Evolutionary conservation across 2,113 vertebrate genomes (phyloP), one percentile per base, ranked within the genome.

Genomic region (Rhinichthys klamathensis): DNA sequence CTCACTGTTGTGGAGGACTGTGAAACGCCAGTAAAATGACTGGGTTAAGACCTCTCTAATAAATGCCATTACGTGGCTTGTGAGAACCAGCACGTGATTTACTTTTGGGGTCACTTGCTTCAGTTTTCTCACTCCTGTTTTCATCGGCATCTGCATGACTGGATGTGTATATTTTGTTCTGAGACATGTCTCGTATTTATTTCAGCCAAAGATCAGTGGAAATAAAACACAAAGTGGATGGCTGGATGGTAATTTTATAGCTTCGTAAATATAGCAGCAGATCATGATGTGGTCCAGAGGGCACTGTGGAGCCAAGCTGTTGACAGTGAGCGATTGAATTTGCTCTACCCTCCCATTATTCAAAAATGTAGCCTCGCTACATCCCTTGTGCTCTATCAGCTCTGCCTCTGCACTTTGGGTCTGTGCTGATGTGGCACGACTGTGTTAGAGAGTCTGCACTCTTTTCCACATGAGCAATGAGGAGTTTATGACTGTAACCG

Each of bases 171-270:
- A 44, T 63, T 80, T 63, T 61, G 58, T 41, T 80, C 78, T 2
- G 58, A 80, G 60, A 35, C 5, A 11, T 4, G 16, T 41, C 7
- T 18, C n/a, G 10, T 81, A 23, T 67, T 54, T 41, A 38, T 69
- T 56, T 21, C 60, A 77, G 54, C n/a, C 46, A 18, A 41, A 27
- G 21, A 32, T 85, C 84, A 15, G 54, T 41, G 21, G 54, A 35
- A 77, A 56, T 77, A 51, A 77, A 77, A 77, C 51, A 58, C 23
- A 41, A 79, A 58, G 35, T 23, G 54, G 76, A 88, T 23, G 85
- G 38, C 85, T 58, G 46, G 82, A 85, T 82, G 77, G 65, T 88
- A 88, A 90, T 87, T 88, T n/a, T 87, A 88, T 85, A 82, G 88
- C 82, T 84, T 88, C 60, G 61, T 83, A 88, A 87, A 88, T 87